Conservation (phyloP, 2,797 vertebrate species). For the Gephyroberyx darwinii region DNA sequence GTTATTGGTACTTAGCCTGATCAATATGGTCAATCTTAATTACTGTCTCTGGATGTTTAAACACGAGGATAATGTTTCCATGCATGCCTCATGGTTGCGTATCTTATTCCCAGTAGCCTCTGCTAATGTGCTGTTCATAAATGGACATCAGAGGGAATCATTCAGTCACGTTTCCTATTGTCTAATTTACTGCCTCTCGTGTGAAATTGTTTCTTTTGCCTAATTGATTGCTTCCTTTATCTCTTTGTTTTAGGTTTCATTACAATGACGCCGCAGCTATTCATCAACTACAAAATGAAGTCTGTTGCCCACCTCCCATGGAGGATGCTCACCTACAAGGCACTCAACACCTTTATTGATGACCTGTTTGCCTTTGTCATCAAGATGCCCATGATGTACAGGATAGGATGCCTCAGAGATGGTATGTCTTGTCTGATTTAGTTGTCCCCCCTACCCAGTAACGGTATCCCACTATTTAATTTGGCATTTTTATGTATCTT, state of each 20-base stretch:
- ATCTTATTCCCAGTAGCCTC: slow-evolving; percentile 41
- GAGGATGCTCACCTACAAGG: slow-evolving; percentile 98
- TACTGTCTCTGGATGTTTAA: neutral
- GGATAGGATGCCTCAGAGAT: slow-evolving; percentile 96
- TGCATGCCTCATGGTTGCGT: slow-evolving; percentile 61
- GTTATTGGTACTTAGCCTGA: slow-evolving; percentile 4
- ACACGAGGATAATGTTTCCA: slow-evolving; percentile 45
- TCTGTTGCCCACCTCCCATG: slow-evolving; percentile 97
- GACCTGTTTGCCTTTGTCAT: slow-evolving; percentile 98
- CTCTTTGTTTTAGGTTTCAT: slow-evolving; percentile 86
- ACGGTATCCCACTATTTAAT: neutral
- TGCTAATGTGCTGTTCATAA: slow-evolving; percentile 44
- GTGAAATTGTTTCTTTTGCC: slow-evolving; percentile 17
- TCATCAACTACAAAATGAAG: slow-evolving; percentile 99
- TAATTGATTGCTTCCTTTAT: slow-evolving; percentile 5
- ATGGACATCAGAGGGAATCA: slow-evolving; percentile 19
- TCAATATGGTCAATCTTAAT: slow-evolving; percentile 25
- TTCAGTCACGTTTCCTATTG: slow-evolving; percentile 13
- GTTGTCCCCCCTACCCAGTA: neutral
- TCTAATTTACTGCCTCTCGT: slow-evolving; percentile 13
- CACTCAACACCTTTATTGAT: slow-evolving; percentile 98
- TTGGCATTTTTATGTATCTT: neutral
- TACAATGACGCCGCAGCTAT: slow-evolving; percentile 97
- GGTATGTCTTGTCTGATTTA: slow-evolving; percentile 76
- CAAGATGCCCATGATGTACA: slow-evolving; percentile 99